Conservation (phyloP, 2,888 invertebrate species). For the Acheta domesticus region DNA sequence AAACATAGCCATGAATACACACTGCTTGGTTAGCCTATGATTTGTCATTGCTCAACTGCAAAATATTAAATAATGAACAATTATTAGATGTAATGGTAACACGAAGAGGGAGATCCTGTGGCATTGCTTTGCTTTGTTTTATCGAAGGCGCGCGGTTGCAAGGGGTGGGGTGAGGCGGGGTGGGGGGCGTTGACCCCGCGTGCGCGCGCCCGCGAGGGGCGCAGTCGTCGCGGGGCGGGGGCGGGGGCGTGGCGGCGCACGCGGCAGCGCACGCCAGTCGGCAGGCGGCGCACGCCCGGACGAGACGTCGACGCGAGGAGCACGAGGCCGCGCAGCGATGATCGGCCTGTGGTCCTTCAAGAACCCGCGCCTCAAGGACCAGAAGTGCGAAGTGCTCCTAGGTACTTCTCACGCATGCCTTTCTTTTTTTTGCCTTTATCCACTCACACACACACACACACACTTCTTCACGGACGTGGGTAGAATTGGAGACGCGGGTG, state of each 20-base stretch:
- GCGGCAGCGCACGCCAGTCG: background rate
- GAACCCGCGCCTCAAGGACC: conserved; percentile 60
- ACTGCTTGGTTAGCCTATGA: no score
- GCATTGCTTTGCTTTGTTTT: no score
- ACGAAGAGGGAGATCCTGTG: no score
- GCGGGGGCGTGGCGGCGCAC: conserved; percentile 12
- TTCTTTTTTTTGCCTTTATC: background rate
- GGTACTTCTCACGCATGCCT: conserved; percentile 52
- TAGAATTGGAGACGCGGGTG: no score
- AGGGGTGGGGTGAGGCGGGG: background rate
- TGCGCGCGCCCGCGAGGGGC: conserved; percentile 12
- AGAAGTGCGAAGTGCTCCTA: conserved; percentile 66
- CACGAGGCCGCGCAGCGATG: conserved; percentile 45
- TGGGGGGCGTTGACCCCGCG: conserved; percentile 19
- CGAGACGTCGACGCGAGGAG: background rate
- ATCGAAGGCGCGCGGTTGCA: no score
- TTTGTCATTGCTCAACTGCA: no score
- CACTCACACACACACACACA: no score
- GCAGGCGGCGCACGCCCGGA: background rate
- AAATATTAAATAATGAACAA: no score
- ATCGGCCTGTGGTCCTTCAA: conserved; percentile 60
- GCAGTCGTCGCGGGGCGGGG: background rate
- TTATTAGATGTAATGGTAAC: no score
- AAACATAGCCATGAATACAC: no score
- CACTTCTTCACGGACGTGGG: no score